Base-by-base conservation (phyloP, 1,140 invertebrate species). In the Helicoverpa zea region DNA sequence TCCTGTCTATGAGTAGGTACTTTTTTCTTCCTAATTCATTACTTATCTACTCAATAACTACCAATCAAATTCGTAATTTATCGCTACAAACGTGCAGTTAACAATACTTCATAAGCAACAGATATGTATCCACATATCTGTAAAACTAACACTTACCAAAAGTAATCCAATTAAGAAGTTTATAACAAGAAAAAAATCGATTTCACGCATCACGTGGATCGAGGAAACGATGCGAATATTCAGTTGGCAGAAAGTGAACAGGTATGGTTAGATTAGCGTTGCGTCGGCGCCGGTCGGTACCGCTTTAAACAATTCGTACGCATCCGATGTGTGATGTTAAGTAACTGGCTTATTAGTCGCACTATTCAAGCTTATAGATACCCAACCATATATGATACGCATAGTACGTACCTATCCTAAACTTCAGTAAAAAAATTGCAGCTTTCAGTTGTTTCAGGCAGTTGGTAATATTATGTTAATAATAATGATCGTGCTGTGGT, bases 271-370 rank as follows among this genome's bases (percentile, higher is more conserved):
- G 75, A 64, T 78, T 49, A 49, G 47, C 49, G 64, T 79, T 79
- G 51, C 76, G 64, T 79, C 61, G 18, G n/a, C 61, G 12, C 63
- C 43, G 35, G 16, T 16, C 61, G n/a, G 13, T 51, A 59, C 43
- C 54, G 58, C 47, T 82, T 66, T 54, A 35, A 85, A 83, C 75
- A 83, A 81, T 80, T 70, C 73, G 70, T 68, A 82, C 56, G 75
- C 79, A 66, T 79, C 68, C 74, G 79, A 84, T 84, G 68, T 84
- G 79, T 82, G 73, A 83, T 81, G 66, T 84, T 86, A 81, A 81
- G 78, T 86, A 87, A 87, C 86, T 68, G 70, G 72, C 78, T 86
- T 77, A 84, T 87, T 86, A 85, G 54, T 72, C 61, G 29, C 63
- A 81, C 85, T 81, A 64, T 81, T 80, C 81, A 68, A 75, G 79